Evolutionary conservation across 2,888 invertebrate species (phyloP).

Genomic region (Drosophila neotestacea): DNA sequence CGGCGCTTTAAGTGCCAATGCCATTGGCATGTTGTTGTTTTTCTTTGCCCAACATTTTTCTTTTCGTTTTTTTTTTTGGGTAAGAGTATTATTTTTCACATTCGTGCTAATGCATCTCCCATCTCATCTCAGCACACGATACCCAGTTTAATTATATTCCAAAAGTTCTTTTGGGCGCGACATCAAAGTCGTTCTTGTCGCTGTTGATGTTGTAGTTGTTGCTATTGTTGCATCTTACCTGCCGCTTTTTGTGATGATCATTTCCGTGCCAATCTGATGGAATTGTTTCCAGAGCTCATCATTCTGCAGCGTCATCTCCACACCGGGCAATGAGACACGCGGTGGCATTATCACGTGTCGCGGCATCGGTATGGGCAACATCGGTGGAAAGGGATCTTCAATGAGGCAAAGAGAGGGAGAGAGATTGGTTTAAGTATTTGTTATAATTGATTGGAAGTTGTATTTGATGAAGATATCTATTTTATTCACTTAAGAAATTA

Average conservation of each 20-base stretch:
- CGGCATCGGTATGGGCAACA: conserved; percentile 82
- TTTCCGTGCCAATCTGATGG: conserved; percentile 90
- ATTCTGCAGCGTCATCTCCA: conserved; percentile 88
- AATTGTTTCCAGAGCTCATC: conserved; percentile 90
- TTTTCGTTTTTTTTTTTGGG: conserved; percentile 19
- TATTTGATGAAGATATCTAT: not conserved
- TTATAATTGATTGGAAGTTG: conserved; percentile 1
- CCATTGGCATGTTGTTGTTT: conserved; percentile 55
- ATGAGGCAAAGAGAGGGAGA: not conserved
- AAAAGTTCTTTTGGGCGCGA: conserved; percentile 59
- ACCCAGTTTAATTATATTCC: conserved; percentile 38
- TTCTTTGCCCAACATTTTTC: conserved; percentile 44
- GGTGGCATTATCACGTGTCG: conserved; percentile 83
- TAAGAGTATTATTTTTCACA: conserved; percentile 68
- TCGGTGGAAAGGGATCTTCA: conserved; percentile 83
- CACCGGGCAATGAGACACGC: conserved; percentile 80
- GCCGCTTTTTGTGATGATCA: conserved; percentile 93
- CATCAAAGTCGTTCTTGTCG: conserved; percentile 36
- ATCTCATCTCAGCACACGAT: conserved; percentile 21
- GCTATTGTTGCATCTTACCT: conserved; percentile 86
- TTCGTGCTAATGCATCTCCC: conserved; percentile 68
- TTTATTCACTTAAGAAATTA: not conserved
- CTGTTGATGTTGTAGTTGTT: too few species aligned
- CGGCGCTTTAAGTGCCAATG: conserved; percentile 65
- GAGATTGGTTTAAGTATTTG: conserved; percentile 8